Conservation (phyloP, 30 jellyfish, hydroid and myxozoan species). For the Nemopilema nomurai region DNA sequence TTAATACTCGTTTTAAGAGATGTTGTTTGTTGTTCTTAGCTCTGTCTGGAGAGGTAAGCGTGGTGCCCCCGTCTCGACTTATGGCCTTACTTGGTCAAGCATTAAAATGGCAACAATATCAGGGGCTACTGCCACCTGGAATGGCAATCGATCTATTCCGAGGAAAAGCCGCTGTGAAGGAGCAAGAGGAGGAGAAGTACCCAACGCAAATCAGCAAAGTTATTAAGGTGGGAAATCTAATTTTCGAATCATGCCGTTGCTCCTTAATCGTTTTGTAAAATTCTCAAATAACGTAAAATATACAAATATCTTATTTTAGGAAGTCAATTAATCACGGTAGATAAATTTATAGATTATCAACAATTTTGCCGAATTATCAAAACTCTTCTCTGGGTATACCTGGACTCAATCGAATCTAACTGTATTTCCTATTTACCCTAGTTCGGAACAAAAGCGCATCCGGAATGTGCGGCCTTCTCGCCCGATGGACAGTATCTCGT, state of each 20-base stretch:
- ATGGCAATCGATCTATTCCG: constrained; percentile 87
- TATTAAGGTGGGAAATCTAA: constrained; percentile 67
- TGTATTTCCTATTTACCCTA: neutral
- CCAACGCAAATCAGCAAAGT: constrained; percentile 88
- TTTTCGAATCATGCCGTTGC: too few species aligned
- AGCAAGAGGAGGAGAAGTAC: constrained; percentile 82
- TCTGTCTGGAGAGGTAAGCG: constrained; percentile 91
- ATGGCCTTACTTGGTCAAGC: constrained; percentile 97
- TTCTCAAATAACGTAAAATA: neutral
- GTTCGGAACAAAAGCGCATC: constrained; percentile 89
- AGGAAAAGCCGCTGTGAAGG: constrained; percentile 95
- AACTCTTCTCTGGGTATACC: neutral
- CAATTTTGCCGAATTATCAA: neutral
- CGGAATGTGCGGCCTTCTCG: constrained; percentile 83
- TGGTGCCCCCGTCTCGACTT: constrained; percentile 95
- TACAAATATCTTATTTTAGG: too few species aligned
- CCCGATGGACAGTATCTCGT: constrained; percentile 96
- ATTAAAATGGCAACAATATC: constrained; percentile 95
- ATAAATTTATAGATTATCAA: too few species aligned
- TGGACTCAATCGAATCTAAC: neutral
- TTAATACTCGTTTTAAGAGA: too few species aligned
- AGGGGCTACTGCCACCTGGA: constrained; percentile 97
- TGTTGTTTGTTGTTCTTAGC: too few species aligned
- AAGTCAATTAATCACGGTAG: too few species aligned
- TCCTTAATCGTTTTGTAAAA: neutral